Evolutionary conservation across 2,113 vertebrate genomes (phyloP).

Genomic region (Lasiurus borealis): DNA sequence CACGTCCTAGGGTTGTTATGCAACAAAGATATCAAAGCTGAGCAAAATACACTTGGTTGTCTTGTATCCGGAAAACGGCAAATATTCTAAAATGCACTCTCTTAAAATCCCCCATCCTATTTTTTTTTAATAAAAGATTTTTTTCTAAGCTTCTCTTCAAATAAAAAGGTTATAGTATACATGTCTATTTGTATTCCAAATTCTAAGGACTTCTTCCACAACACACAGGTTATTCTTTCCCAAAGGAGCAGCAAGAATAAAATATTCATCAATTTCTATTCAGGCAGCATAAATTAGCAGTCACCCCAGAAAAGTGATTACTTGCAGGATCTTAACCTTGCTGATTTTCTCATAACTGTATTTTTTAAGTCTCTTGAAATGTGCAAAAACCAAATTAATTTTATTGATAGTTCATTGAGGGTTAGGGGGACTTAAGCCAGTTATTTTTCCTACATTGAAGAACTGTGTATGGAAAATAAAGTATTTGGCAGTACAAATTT

Average conservation of each 20-base stretch:
- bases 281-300: constrained; percentile 53
- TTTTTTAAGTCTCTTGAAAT: constrained; percentile 17
- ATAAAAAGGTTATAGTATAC: constrained; percentile 24
- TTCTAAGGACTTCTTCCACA: constrained; percentile 41
- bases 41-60: background rate
- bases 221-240: constrained; percentile 1
- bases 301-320: constrained; percentile 55
- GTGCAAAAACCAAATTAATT: constrained; percentile 59
- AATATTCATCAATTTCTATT: constrained; percentile 53
- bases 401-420: background rate
- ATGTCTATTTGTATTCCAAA: constrained; percentile 67
- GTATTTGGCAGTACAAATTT: background rate
- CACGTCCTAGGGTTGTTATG: constrained; percentile 39
- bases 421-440: background rate
- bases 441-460: constrained; percentile 24
- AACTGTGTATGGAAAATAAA: constrained; percentile 52
- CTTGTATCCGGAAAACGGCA: background rate
- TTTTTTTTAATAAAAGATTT: background rate
- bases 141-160: constrained; percentile 62
- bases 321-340: constrained; percentile 49
- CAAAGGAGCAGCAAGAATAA: constrained; percentile 32
- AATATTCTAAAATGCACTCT: constrained; percentile 37
- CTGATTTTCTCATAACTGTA: constrained; percentile 46
- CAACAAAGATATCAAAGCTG: constrained; percentile 40
- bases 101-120: constrained; percentile 20